Evolutionary conservation across 2,113 vertebrate species (phyloP).

Genomic region (Anguilla rostrata): DNA sequence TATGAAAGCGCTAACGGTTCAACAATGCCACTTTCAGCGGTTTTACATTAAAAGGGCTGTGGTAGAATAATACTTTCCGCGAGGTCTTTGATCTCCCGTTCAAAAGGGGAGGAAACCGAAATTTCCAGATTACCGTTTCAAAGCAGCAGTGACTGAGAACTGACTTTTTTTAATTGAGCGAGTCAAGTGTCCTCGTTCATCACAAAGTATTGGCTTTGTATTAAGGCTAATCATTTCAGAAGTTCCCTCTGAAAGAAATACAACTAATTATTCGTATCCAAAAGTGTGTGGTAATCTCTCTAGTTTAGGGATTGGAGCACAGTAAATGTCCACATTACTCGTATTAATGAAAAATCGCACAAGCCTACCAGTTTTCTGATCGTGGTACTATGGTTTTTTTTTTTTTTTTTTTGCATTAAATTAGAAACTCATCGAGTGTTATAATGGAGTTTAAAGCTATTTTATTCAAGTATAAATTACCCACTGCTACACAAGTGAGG

Average conservation of each 20-base stretch:
- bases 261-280: constrained; percentile 63
- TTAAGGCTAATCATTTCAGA: constrained; percentile 65
- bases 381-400: background rate
- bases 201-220: constrained; percentile 56
- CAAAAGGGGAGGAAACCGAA: constrained; percentile 55
- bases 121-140: constrained; percentile 73
- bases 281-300: constrained; percentile 60
- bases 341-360: background rate
- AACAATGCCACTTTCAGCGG: constrained; percentile 62
- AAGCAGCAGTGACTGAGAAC: constrained; percentile 52
- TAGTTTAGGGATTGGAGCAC: background rate
- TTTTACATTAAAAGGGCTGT: constrained; percentile 58
- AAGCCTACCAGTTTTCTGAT: background rate
- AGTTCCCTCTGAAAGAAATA: constrained; percentile 62
- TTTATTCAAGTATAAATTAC: background rate
- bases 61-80: constrained; percentile 63
- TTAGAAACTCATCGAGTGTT: background rate
- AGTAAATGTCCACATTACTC: background rate
- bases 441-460: background rate
- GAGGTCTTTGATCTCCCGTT: constrained; percentile 66
- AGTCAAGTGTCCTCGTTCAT: constrained; percentile 66
- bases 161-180: constrained; percentile 53
- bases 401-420: background rate
- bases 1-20: constrained; percentile 64
- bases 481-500: background rate